Percentiles rank a stretch among this genome's conserved stretches.
Conservation (phyloP, 2,113 vertebrate species). For the Mugil cephalus region DNA sequence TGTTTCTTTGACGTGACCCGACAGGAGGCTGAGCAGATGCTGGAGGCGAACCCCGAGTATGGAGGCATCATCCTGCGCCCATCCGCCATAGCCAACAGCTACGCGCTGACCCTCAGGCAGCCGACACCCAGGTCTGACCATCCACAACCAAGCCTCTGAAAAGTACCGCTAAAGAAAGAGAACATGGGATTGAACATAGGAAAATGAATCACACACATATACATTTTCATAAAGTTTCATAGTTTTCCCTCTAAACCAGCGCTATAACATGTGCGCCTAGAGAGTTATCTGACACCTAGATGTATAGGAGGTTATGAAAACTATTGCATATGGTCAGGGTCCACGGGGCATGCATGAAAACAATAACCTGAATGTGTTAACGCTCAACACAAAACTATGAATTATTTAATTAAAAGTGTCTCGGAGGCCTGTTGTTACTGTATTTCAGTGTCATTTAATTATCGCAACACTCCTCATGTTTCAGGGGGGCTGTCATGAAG, state of each 20-base stretch:
- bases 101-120: constrained; percentile 73
- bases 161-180: not conserved
- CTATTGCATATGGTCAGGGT: too few relatives aligned
- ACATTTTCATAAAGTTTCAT: too few relatives aligned
- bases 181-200: not conserved
- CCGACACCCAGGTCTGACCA: constrained; percentile 47
- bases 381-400: not conserved
- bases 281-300: too few relatives aligned
- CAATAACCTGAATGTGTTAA: too few relatives aligned
- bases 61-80: constrained; percentile 80
- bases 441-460: not conserved
- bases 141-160: not conserved
- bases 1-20: constrained; percentile 77
- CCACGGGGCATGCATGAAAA: not conserved
- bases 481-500: constrained; percentile 80
- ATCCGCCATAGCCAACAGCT: constrained; percentile 63
- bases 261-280: too few relatives aligned
- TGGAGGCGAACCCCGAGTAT: constrained; percentile 63
- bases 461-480: constrained; percentile 54
- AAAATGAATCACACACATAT: not conserved
- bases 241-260: too few relatives aligned
- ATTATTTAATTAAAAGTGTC: too few relatives aligned
- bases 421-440: not conserved
- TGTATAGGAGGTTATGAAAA: too few relatives aligned
- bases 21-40: constrained; percentile 71